Percentiles rank a stretch among this genome's conserved stretches.
phyloP scores from a whole-genome alignment of 2,797 vertebrate genomes.

The Mallotus villosus region DNA sequence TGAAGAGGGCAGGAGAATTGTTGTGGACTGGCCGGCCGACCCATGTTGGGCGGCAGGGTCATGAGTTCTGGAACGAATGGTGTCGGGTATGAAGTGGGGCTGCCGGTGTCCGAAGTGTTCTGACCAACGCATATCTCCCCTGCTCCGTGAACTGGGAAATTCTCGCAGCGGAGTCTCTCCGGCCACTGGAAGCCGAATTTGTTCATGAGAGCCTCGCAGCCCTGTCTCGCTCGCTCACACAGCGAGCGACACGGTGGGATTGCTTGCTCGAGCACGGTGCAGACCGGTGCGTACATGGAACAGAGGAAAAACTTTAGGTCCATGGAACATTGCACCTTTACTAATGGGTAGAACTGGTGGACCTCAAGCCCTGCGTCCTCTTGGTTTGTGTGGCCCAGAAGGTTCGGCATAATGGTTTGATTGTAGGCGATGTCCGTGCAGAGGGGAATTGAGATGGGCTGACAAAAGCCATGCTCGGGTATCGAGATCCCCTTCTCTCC shows the following conservation, averaged over 20 bases:
- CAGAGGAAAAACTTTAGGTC: conserved; percentile 96
- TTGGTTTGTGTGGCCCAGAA: conserved; percentile 92
- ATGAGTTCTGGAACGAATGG: conserved; percentile 74
- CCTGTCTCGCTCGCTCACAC: conserved; percentile 88
- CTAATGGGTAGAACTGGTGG: conserved; percentile 93
- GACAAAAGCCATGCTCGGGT: conserved; percentile 94
- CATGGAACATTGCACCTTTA: conserved; percentile 90
- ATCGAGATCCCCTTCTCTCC: conserved; percentile 88
- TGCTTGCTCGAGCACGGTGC: conserved; percentile 94
- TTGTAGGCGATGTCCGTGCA: conserved; percentile 96
- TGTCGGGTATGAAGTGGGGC: conserved; percentile 78
- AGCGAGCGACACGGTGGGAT: conserved; percentile 90
- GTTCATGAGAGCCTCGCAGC: conserved; percentile 93
- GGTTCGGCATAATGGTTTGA: conserved; percentile 95
- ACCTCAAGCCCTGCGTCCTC: conserved; percentile 93
- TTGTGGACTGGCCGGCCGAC: conserved; percentile 54
- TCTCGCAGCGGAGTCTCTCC: conserved; percentile 87
- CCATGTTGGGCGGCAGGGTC: conserved; percentile 70
- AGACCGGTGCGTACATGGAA: conserved; percentile 98
- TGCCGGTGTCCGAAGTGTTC: conserved; percentile 86
- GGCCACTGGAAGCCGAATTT: conserved; percentile 97
- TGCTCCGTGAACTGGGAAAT: conserved; percentile 87
- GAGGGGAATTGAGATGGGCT: conserved; percentile 93
- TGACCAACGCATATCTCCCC: conserved; percentile 93
- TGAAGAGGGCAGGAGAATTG: conserved; percentile 91